These are phyloP conservation scores for Chrysolina americana DNA, from an alignment of 2,888 invertebrate genomes.

Conservation along the genomic window DNA sequence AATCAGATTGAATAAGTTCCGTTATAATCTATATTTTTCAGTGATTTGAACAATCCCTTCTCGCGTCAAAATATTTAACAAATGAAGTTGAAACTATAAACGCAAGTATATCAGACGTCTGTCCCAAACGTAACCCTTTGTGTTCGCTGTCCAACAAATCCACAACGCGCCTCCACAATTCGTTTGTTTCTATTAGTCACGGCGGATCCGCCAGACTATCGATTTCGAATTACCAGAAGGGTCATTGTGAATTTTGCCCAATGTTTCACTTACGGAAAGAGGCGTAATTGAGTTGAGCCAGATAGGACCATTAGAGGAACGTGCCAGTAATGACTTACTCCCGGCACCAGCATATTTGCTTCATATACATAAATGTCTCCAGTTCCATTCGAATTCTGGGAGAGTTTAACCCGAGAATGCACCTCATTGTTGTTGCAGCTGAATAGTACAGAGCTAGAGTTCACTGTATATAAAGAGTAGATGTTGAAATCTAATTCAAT, in stretches of 20 bases:
- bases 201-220: constrained; percentile 7
- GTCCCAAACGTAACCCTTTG: no score
- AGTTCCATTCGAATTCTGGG: constrained; percentile 7
- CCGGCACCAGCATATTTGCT: constrained; percentile 3
- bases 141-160: no score
- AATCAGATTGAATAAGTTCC: no score
- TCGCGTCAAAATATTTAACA: no score
- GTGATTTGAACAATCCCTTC: no score
- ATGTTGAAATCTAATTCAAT: constrained; percentile 20
- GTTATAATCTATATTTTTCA: no score
- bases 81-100: no score
- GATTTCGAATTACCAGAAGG: constrained; percentile 18
- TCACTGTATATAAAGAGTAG: not conserved
- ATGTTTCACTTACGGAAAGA: constrained; percentile 27
- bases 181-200: constrained; percentile 10
- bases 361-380: not conserved
- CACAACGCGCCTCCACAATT: not conserved
- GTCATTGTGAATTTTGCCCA: constrained; percentile 16
- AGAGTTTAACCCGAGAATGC: constrained; percentile 10
- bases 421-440: constrained; percentile 17
- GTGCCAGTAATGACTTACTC: constrained; percentile 6
- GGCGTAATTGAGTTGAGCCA: constrained; percentile 23
- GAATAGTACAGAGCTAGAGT: constrained; percentile 17
- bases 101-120: no score
- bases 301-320: constrained; percentile 11